Evolutionary conservation across 1,140 invertebrate species (phyloP), one percentile per base, ranked within the genome.

Genomic region (Choristoneura fumiferana): DNA sequence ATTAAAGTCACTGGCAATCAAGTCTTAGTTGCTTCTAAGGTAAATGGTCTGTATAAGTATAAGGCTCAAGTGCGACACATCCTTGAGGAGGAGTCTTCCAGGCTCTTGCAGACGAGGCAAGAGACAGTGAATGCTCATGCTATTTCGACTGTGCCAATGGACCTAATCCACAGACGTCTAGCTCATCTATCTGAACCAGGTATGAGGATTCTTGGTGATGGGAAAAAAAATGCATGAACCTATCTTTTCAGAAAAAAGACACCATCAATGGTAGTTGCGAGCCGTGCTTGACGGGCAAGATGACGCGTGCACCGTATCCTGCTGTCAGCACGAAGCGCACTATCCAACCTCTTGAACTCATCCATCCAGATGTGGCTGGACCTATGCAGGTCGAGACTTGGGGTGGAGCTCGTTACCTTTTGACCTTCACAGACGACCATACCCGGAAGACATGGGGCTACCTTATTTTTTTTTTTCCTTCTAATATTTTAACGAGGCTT

Each of bases 371-470:
- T 63, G 54, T 90, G 0, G 84, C 77, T 58, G 89, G 89, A 14
- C 87, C 83, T 9, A 85, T 91, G 80, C 69, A 79, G 10, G 57
- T 68, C 4, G 52, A 12, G 14, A 85, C 80, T 3, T 37, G 78
- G 29, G 80, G 83, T 33, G 76, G 73, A 10, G 70, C 73, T 4
- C 57, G 54, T 8, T 91, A 88, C 60, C 79, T 87, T 33, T 18
- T 89, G 0, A 85, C 89, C 0, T 86, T 91, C 33, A 89, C 85
- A 2, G 89, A 91, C 68, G 87, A 91, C 18, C 84, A 55, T 53
- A 71, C 78, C 5, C 65, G 79, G 37, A 87, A 84, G 69, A 72
- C 76, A 58, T 74, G 69, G 59, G 70, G 87, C n/a, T 76, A 81
- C 56, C 67, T 90, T 45, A n/a, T n/a, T n/a, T n/a, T n/a, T n/a